A percentile compares a stretch with the other conserved stretches of the same genome.
phyloP scores from a whole-genome alignment of 2,888 invertebrate species.

The Adineta ricciae region DNA sequence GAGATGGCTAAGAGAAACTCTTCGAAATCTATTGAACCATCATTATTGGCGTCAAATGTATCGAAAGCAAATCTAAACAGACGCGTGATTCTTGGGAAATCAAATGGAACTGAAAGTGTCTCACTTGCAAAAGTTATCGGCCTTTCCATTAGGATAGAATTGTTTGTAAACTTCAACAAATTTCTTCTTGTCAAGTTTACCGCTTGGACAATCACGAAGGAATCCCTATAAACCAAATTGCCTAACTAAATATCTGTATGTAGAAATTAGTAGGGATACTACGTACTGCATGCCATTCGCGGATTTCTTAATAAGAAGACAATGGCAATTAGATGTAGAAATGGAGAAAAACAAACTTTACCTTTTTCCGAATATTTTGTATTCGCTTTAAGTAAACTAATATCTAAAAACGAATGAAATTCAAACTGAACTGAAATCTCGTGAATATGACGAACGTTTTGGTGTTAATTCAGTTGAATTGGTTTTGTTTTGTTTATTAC shows the following conservation, averaged over 20 bases:
- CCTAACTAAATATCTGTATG: neutral
- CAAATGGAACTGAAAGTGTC: no score
- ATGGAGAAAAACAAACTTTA: neutral
- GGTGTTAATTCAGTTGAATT: neutral
- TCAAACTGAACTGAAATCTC: neutral
- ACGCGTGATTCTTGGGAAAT: no score
- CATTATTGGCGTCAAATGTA: neutral
- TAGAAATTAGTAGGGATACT: no score
- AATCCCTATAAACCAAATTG: neutral
- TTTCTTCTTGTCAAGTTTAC: slow-evolving; percentile 26
- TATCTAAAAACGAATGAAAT: neutral
- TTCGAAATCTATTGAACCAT: neutral
- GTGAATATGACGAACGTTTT: neutral
- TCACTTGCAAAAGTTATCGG: slow-evolving; percentile 31
- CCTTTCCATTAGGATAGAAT: slow-evolving; percentile 33
- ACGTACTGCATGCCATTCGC: neutral
- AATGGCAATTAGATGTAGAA: neutral
- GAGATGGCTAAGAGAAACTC: neutral
- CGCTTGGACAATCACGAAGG: neutral
- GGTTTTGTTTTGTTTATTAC: neutral
- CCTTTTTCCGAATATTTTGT: neutral
- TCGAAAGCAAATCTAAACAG: neutral
- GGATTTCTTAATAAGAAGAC: neutral
- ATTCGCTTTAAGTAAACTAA: neutral
- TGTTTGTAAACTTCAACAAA: slow-evolving; percentile 33